Base-by-base conservation (phyloP, 2,888 invertebrate species). In the Diadegma fenestrale region DNA sequence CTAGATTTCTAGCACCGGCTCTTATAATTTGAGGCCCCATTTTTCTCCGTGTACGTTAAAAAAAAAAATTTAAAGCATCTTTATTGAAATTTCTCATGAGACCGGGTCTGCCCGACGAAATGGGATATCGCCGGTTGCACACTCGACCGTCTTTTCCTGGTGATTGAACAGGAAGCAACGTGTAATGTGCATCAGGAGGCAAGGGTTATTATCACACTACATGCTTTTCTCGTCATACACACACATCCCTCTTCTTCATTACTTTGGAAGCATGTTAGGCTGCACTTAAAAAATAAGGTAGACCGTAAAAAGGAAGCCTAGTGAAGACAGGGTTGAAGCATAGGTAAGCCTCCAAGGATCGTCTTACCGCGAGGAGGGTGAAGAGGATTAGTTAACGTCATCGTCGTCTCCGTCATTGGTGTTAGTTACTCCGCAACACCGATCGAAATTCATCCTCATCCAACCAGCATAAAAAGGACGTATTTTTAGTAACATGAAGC, bases 351-450 rank as follows among this genome's bases (percentile, higher is more conserved):
- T 8, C 75, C 30, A 43, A 78, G 78, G 81, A 86, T 86, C 87
- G 87, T 79, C 87, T 88, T 88, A 87, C 87, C 58, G 30, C 2
- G 5, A 43, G 33, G 61, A 45, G 71, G 61, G 43, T n/a, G 78
- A 19, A 80, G 84, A 76, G 85, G 84, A 87, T 88, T 85, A 85
- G 83, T 88, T 84, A 66, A 78, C 78, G 78, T 83, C 78, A 66
- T 81, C 80, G 79, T 80, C 78, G 58, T 75, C 75, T 69, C 63
- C 61, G 68, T 69, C 68, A 58, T 81, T 26, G 80, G 82, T 85
- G 82, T 82, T 80, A 72, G 82, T 85, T 85, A 82, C 82, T 61
- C 76, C 71, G 72, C 66, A 41, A 61, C 48, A 41, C 58, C 69
- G 76, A 80, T 80, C 82, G 68, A 71, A 75, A 85, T 48, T 51